Evolutionary conservation across 2,113 vertebrate genomes (phyloP).

Genomic region (Leucopternis melanops): DNA sequence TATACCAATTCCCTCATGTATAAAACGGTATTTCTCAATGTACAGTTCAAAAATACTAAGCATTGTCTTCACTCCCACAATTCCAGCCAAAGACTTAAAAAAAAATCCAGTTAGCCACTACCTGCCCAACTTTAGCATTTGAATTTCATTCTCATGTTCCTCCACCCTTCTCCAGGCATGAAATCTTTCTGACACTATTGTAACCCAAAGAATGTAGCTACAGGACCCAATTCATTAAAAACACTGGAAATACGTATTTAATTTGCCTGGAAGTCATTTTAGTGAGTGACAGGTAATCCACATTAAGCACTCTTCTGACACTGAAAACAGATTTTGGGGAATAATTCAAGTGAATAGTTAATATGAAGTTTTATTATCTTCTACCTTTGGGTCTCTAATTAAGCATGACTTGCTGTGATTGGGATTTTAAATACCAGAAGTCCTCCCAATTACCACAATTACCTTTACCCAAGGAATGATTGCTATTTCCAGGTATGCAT

Average conservation of each 20-base stretch:
- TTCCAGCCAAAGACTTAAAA: not conserved
- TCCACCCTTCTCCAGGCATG: not conserved
- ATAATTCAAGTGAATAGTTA: not conserved
- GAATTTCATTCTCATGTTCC: not conserved
- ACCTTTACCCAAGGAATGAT: conserved; percentile 24
- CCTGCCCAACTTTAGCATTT: not conserved
- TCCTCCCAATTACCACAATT: conserved; percentile 34
- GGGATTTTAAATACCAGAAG: conserved; percentile 38
- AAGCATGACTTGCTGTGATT: conserved; percentile 34
- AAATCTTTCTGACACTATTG: not conserved
- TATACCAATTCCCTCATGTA: not conserved
- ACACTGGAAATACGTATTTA: not conserved
- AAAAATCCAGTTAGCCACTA: not conserved
- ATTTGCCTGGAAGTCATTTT: not conserved
- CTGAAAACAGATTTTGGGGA: not conserved
- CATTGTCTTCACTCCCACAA: not conserved
- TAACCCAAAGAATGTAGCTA: not conserved
- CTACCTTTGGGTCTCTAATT: not conserved
- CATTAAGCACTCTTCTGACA: not conserved
- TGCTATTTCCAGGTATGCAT: conserved; percentile 40
- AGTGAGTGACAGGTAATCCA: not conserved
- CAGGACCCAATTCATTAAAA: not conserved
- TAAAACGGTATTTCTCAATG: not conserved
- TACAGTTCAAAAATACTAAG: not conserved
- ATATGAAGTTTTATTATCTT: not conserved